phyloP scores from a whole-genome alignment of 2,888 invertebrate species.

The Pyrrhosoma nymphula region DNA sequence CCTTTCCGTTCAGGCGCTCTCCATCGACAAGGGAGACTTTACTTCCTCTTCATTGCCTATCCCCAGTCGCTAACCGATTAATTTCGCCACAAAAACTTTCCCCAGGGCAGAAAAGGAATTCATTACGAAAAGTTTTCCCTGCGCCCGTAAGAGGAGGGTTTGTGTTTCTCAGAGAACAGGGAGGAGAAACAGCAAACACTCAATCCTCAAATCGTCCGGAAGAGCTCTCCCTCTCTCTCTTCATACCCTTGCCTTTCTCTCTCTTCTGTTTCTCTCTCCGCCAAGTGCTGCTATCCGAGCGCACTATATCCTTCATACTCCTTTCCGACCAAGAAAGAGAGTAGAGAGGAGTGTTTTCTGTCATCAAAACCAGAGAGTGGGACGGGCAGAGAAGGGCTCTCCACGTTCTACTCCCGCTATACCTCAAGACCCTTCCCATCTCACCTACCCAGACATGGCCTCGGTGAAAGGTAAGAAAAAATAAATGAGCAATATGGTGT shows the following conservation, averaged over 20 bases:
- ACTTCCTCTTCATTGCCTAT: conserved; percentile 54
- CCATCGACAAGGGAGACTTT: conserved; percentile 1
- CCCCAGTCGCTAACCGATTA: conserved; percentile 58
- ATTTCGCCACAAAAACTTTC: conserved; percentile 53
- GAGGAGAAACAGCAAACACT: conserved; percentile 30
- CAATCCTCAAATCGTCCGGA: neutral
- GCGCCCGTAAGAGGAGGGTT: neutral
- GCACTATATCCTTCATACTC: neutral
- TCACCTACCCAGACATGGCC: neutral
- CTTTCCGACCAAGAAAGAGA: neutral
- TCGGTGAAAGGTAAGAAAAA: neutral
- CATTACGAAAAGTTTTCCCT: conserved; percentile 50
- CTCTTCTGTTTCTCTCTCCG: neutral
- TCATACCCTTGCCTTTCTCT: neutral
- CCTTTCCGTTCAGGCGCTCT: neutral
- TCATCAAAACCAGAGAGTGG: conserved; percentile 30
- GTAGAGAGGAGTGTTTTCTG: conserved; percentile 2
- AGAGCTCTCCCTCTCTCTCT: neutral
- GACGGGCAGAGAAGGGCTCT: neutral
- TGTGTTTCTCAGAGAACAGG: conserved; percentile 35
- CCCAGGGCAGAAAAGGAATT: conserved; percentile 56
- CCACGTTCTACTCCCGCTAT: neutral
- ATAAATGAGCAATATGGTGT: neutral
- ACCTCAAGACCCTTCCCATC: neutral
- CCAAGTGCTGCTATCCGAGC: neutral